Evolutionary conservation across 2,113 vertebrate genomes (phyloP).

Genomic region (Poeciliopsis retropinna): DNA sequence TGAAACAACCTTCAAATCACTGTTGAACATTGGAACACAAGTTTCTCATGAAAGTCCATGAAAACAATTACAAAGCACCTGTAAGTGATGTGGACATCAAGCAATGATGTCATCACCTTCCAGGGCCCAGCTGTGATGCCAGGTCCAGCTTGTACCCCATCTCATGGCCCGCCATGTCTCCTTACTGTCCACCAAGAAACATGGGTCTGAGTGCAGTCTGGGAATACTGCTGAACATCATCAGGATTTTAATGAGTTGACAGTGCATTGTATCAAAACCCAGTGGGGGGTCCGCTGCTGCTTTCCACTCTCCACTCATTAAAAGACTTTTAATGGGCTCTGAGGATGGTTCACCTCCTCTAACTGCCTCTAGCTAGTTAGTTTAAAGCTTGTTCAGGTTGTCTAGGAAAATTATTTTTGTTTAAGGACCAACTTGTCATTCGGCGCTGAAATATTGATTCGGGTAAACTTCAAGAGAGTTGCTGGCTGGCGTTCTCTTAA

Average conservation of each 20-base stretch:
- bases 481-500: constrained; percentile 31
- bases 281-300: constrained; percentile 50
- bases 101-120: constrained; percentile 56
- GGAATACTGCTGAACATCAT: constrained; percentile 57
- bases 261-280: constrained; percentile 65
- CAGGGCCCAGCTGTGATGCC: constrained; percentile 51
- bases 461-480: constrained; percentile 53
- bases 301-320: constrained; percentile 72
- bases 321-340: constrained; percentile 73
- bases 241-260: constrained; percentile 75
- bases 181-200: constrained; percentile 40
- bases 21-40: not conserved
- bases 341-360: constrained; percentile 50
- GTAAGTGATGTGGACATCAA: constrained; percentile 59
- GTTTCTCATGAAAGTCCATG: constrained; percentile 43
- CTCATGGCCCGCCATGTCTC: constrained; percentile 27
- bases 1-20: not conserved
- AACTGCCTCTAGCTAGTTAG: constrained; percentile 43
- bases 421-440: constrained; percentile 64
- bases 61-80: constrained; percentile 57
- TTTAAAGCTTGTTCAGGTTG: constrained; percentile 65
- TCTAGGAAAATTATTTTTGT: constrained; percentile 74
- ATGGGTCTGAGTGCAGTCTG: constrained; percentile 41
- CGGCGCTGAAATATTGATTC: constrained; percentile 74
- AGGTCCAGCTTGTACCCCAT: constrained; percentile 63